Conservation (phyloP, 2,113 vertebrate species). For the Lophotis ruficrista region DNA sequence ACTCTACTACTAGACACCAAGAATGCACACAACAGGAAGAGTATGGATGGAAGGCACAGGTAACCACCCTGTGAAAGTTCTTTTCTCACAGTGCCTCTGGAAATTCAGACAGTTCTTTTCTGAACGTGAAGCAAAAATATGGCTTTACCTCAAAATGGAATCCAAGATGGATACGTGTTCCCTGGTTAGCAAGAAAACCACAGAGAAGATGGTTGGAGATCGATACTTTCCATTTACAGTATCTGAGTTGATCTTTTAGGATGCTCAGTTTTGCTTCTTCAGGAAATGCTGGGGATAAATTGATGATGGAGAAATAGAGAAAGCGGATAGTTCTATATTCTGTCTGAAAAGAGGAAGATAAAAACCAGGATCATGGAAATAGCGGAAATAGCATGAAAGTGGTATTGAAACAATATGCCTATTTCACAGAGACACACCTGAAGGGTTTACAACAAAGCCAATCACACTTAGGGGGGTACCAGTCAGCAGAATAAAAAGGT, state of each 20-base stretch:
- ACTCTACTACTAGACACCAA: background rate
- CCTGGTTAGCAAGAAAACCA: background rate
- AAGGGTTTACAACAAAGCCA: background rate
- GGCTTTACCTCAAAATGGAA: background rate
- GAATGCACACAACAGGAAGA: accelerated
- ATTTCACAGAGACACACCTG: background rate
- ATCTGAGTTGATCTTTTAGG: background rate
- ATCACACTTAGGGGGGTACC: background rate
- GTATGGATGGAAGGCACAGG: background rate
- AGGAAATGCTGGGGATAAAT: background rate
- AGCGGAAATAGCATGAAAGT: background rate
- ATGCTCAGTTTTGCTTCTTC: background rate
- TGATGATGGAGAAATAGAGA: background rate
- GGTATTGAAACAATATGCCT: background rate
- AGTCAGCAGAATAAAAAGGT: background rate
- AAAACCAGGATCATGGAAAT: background rate
- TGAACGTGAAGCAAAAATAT: background rate
- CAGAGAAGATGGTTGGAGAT: background rate
- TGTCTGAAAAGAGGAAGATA: background rate
- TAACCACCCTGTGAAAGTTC: background rate
- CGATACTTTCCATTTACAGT: background rate
- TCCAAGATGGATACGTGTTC: background rate
- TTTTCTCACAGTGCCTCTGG: background rate
- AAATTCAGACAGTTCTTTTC: background rate
- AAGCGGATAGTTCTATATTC: background rate